Evolutionary conservation across 1,140 invertebrate species (phyloP).

Genomic region (Tetraneura akinire): DNA sequence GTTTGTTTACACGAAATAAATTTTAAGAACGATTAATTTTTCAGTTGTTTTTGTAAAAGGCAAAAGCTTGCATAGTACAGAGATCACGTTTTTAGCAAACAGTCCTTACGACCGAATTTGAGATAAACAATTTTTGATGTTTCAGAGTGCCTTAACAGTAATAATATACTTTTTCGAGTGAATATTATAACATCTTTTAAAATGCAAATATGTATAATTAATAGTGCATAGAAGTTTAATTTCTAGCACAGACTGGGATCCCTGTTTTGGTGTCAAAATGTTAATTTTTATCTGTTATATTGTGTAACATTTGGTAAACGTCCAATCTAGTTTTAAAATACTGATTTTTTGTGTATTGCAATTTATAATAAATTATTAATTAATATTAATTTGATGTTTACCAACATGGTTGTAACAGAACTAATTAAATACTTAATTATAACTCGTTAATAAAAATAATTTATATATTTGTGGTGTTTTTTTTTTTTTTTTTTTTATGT

Average conservation of each 20-base stretch:
- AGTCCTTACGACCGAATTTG: constrained; percentile 30
- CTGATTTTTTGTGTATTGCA: constrained; percentile 20
- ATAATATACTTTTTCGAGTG: background rate
- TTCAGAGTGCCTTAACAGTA: constrained; percentile 42
- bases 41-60: too few species aligned
- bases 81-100: background rate
- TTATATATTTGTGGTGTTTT: background rate
- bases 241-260: constrained; percentile 37
- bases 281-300: constrained; percentile 9
- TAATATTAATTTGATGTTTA: constrained; percentile 20
- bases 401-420: constrained; percentile 29
- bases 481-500: too few species aligned
- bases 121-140: constrained; percentile 12
- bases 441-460: constrained; percentile 29
- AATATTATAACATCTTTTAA: constrained; percentile 7
- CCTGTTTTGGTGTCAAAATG: constrained; percentile 25
- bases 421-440: constrained; percentile 37
- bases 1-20: background rate
- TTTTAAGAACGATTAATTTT: too few species aligned
- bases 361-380: background rate
- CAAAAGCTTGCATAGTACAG: background rate
- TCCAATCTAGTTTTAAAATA: constrained; percentile 39
- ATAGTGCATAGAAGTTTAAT: constrained; percentile 21
- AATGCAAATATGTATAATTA: constrained; percentile 3
- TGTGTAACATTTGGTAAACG: constrained; percentile 12